Evolutionary conservation across 2,888 invertebrate genomes (phyloP), one percentile per base, ranked within the genome.

Genomic region (Mechanitis messenoides): DNA sequence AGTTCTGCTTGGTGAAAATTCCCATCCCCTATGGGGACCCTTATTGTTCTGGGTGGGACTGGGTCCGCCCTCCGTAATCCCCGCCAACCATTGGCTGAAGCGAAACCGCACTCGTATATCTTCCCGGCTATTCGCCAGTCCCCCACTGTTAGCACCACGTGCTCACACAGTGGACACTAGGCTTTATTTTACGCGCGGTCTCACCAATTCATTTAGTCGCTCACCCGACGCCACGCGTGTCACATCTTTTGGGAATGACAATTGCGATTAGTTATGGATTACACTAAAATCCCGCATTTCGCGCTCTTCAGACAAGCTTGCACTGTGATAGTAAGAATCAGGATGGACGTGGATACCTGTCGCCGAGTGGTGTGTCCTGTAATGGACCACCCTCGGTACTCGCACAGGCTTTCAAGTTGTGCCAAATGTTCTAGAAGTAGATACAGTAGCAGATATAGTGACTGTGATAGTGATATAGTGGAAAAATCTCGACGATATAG

Each of bases 101-200:
- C 71, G 64, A 65, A 72, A 71, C 70, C 71, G 64, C 71, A 65
- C 70, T 71, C 76, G 75, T 72, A 76, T 78, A 74, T 77, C 81
- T 80, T 77, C 72, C 71, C 74, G 70, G 73, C 75, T 74, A 84
- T 83, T 83, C 83, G 83, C 75, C 71, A 72, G 71, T 71, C 78
- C 83, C 84, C 83, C 84, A 77, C 84, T 78, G 75, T 76, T 70
- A 70, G 56, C 63, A 71, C 71, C 83, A 84, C 81, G 81, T 85
- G 85, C 75, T 75, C 70, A 9, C 50, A 50, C 50, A 65, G 73
- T 75, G 72, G 74, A 74, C 68, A 74, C 77, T 74, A 75, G 78
- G 78, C 84, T 87, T 87, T 89, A 89, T 87, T 84, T 84, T 84
- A 74, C 81, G 84, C 81, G 81, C 85, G 80, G 81, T 79, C 81